Evolutionary conservation across 2,888 invertebrate genomes (phyloP), one percentile per base, ranked within the genome.

Genomic region (Omphaloscelis lunosa): DNA sequence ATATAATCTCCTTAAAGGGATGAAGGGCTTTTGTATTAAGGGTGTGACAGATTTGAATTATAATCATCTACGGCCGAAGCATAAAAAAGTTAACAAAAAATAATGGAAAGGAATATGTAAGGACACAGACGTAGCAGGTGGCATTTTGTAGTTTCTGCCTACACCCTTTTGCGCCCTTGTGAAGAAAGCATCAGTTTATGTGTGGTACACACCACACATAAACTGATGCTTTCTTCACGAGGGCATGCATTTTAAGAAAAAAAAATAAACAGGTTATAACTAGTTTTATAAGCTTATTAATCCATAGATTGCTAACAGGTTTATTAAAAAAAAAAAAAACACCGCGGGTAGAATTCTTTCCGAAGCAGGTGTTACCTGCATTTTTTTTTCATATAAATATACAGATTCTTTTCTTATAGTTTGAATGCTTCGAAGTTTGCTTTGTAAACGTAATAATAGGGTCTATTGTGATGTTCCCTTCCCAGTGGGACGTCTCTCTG

Each of bases 311-410:
- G 39, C n/a, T 23, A 78, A 78, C 78, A 59, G 73, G 82, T 71
- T 83, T 78, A 45, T 71, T 63, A 0, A 0, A 75, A 56, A 77
- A 0, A 75, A 56, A 77, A 82, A 66, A 73, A 74, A 27, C 12
- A 56, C 2, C 11, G 39, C 58, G 62, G 62, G 62, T 68, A 56
- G 56, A 71, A 79, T 74, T 71, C 53, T 15, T 45, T 27, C 20
- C 17, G 5, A n/a, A 48, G 58, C 82, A 74, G 83, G 78, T 82
- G 70, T 59, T 53, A 65, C 63, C 74, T 79, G 83, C 63, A 70
- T 70, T 67, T 39, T 48, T 69, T 70, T 39, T 27, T 20, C 0
- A 53, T 67, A 72, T 27, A 67, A 72, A 51, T 65, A 63, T 27
- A 48, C 45, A 5, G 7, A 39, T 66, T 69, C 27, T 11, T 62